Evolutionary conservation across 2,797 vertebrate species (phyloP).

Genomic region (Manis javanica): DNA sequence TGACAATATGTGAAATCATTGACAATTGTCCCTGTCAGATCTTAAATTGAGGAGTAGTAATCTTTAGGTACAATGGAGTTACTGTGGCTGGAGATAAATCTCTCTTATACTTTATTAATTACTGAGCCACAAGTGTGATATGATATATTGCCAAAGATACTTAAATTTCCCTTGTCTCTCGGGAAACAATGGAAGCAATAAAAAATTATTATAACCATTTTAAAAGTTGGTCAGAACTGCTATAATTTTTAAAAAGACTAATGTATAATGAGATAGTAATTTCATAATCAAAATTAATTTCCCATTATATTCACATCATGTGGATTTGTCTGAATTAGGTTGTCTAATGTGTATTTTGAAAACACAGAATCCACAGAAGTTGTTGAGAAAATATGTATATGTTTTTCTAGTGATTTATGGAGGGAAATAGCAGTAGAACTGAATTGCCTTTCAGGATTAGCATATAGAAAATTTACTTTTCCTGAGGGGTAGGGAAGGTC

Average conservation of each 20-base stretch:
- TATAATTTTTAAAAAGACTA: neutral
- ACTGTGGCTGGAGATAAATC: neutral
- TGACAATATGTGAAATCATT: neutral
- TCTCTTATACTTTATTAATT: neutral
- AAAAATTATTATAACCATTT: neutral
- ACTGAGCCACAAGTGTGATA: neutral
- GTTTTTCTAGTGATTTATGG: neutral
- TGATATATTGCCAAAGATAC: neutral
- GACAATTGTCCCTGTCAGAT: neutral
- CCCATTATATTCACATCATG: neutral
- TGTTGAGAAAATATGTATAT: neutral
- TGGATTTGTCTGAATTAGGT: neutral
- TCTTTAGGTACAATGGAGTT: neutral
- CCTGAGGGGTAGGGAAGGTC: neutral
- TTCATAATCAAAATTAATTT: neutral
- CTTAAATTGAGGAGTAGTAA: neutral
- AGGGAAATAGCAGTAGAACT: slow-evolving; percentile 12
- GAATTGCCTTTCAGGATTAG: slow-evolving; percentile 17
- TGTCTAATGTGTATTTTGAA: neutral
- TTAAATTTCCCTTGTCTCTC: neutral
- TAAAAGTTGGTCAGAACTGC: neutral
- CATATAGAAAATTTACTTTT: slow-evolving; percentile 80
- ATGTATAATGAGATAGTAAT: neutral
- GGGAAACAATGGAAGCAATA: slow-evolving; percentile 14
- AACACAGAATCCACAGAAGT: neutral